phyloP scores from a whole-genome alignment of 2,888 invertebrate genomes.

The Mantis religiosa region DNA sequence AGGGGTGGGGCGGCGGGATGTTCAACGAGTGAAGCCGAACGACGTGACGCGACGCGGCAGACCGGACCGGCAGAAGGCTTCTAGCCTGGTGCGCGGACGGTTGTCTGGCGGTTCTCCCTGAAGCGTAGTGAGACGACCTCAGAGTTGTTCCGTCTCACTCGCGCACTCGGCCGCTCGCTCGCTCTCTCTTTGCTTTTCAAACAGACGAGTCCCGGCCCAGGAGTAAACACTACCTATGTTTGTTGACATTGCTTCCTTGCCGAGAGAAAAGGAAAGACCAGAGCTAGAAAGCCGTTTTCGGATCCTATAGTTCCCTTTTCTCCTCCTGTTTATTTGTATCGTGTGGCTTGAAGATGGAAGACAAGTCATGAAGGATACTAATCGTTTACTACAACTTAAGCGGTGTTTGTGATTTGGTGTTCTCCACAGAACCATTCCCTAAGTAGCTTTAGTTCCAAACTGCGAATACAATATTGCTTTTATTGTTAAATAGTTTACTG shows the following conservation, averaged over 20 bases:
- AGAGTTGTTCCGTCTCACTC: background rate
- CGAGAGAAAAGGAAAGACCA: background rate
- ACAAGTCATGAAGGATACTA: background rate
- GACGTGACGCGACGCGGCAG: background rate
- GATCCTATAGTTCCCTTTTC: background rate
- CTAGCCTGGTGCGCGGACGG: background rate
- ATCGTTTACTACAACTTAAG: background rate
- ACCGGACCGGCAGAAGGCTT: background rate
- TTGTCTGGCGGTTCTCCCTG: background rate
- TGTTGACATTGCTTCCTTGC: background rate
- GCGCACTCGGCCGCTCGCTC: background rate
- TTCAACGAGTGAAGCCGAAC: background rate
- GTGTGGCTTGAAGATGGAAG: background rate
- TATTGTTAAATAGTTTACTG: background rate
- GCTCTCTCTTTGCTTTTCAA: background rate
- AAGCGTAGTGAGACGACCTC: background rate
- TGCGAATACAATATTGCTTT: background rate
- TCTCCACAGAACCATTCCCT: background rate
- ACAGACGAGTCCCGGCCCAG: background rate
- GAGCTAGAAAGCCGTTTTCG: background rate
- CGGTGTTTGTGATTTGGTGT: background rate
- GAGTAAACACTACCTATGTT: background rate
- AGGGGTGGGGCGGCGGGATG: background rate
- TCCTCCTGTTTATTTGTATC: background rate
- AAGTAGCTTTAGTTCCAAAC: background rate